These are phyloP conservation scores for Melitaea cinxia DNA, from an alignment of 1,140 invertebrate genomes.

Conservation along the genomic window DNA sequence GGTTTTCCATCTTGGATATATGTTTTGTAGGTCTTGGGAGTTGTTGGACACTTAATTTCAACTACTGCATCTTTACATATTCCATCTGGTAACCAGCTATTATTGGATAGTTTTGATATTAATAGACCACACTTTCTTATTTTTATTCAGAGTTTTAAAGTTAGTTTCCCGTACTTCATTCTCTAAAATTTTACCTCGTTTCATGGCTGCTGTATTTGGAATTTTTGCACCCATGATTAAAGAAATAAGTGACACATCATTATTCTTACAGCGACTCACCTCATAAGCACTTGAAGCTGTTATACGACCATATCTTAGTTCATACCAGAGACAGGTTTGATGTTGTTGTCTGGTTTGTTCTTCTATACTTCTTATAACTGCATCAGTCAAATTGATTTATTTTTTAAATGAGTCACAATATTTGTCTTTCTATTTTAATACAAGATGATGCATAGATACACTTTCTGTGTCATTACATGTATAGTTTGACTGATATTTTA, in stretches of 20 bases:
- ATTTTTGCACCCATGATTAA: constrained; percentile 51
- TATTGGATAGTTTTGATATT: constrained; percentile 35
- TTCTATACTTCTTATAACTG: constrained; percentile 33
- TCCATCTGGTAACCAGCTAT: constrained; percentile 41
- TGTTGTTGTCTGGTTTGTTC: constrained; percentile 36
- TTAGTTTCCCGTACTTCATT: constrained; percentile 36
- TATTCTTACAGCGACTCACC: constrained; percentile 46
- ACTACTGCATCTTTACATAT: constrained; percentile 34
- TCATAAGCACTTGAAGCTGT: constrained; percentile 51
- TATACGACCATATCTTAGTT: constrained; percentile 53
- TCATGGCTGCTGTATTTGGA: constrained; percentile 51
- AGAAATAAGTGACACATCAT: constrained; percentile 48
- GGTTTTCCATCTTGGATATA: constrained; percentile 28
- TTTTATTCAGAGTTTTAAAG: constrained; percentile 27
- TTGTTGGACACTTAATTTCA: constrained; percentile 52
- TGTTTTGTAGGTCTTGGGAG: constrained; percentile 9
- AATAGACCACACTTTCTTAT: constrained; percentile 43
- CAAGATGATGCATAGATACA: constrained; percentile 7
- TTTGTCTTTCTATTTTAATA: not conserved
- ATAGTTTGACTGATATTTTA: not conserved
- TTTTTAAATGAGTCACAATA: constrained; percentile 20
- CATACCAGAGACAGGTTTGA: constrained; percentile 42
- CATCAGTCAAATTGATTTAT: not conserved
- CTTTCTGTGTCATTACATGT: not conserved
- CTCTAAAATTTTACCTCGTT: constrained; percentile 50